A percentile compares a stretch with the other conserved stretches of the same genome.
Evolutionary conservation across 2,113 vertebrate species (phyloP).

Genomic region (Ictalurus punctatus): DNA sequence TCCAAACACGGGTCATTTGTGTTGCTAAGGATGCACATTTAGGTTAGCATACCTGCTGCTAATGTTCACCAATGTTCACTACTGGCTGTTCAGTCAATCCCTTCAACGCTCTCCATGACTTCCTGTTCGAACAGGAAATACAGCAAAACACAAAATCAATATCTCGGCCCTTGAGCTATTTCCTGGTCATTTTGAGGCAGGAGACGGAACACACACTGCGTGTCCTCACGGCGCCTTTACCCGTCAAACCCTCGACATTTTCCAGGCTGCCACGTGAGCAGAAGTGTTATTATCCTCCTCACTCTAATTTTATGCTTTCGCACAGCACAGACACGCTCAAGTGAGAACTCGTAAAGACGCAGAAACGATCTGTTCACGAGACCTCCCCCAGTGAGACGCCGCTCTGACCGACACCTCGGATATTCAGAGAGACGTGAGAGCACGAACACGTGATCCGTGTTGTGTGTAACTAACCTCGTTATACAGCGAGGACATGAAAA

Average conservation of each 20-base stretch:
- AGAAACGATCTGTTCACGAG: constrained; percentile 16
- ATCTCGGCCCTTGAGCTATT: neutral
- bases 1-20: neutral
- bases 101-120: neutral
- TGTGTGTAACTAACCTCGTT: neutral
- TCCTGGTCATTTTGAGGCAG: neutral
- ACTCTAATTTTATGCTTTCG: constrained; percentile 32
- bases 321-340: constrained; percentile 30
- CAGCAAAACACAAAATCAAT: neutral
- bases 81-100: neutral
- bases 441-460: neutral
- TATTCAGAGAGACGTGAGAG: neutral
- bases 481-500: neutral
- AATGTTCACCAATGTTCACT: neutral
- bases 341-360: constrained; percentile 40
- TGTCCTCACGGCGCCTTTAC: neutral
- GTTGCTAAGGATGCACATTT: neutral
- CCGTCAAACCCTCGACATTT: neutral
- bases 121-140: neutral
- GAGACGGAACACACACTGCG: neutral
- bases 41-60: neutral
- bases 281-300: constrained; percentile 17
- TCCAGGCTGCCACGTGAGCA: constrained; percentile 11
- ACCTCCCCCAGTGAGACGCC: neutral
- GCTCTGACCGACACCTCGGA: neutral